A percentile compares a stretch with the other conserved stretches of the same genome.
Conservation (phyloP, 2,113 vertebrate genomes). For the Odontophorus gujanensis region DNA sequence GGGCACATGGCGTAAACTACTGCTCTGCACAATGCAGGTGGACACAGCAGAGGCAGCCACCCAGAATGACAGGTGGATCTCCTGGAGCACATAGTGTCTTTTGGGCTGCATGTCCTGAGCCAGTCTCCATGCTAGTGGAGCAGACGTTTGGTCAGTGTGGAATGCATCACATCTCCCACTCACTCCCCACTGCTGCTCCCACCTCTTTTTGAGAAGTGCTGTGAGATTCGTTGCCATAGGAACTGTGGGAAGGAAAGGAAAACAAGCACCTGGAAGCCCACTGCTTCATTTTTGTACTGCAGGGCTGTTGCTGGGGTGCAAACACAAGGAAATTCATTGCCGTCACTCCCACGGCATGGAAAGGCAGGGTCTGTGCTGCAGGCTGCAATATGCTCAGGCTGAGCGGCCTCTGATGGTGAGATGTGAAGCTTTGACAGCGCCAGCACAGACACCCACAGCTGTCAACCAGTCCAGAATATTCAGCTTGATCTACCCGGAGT, state of each 20-base stretch:
- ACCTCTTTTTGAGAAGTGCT: neutral
- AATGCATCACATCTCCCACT: neutral
- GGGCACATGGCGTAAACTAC: neutral
- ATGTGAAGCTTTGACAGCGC: neutral
- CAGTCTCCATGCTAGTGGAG: neutral
- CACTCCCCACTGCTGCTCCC: neutral
- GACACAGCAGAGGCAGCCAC: neutral
- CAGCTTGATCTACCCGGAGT: neutral
- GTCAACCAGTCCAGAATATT: neutral
- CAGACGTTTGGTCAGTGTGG: neutral
- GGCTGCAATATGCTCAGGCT: accelerated
- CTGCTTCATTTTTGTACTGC: neutral
- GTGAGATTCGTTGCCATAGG: slow-evolving; percentile 25
- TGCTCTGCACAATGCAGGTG: neutral
- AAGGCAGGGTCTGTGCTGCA: accelerated
- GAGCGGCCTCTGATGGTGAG: accelerated
- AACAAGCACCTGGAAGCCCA: neutral
- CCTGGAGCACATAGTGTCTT: neutral
- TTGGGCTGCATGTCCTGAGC: neutral
- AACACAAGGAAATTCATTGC: neutral
- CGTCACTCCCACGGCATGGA: accelerated
- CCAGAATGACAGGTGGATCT: neutral
- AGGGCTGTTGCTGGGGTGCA: neutral
- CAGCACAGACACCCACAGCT: neutral
- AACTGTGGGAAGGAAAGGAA: neutral